Conservation (phyloP, 2,113 vertebrate genomes). For the Cyanistes caeruleus region DNA sequence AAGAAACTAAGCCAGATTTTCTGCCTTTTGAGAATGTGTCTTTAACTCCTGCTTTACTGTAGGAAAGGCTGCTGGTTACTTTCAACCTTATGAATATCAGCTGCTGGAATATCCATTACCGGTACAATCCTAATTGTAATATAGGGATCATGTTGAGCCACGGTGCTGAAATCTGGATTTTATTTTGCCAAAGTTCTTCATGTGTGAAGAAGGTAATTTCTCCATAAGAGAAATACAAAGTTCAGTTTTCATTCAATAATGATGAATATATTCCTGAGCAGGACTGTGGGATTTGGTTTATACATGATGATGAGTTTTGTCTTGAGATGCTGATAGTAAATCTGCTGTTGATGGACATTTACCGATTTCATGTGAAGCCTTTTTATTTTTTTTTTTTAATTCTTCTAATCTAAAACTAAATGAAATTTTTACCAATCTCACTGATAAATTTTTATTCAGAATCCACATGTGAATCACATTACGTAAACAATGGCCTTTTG, state of each 20-base stretch:
- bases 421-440: slow-evolving; percentile 58
- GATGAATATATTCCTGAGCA: neutral
- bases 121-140: neutral
- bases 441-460: slow-evolving; percentile 64
- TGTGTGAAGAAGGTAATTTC: neutral
- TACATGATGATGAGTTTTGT: slow-evolving; percentile 53
- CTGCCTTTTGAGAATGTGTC: neutral
- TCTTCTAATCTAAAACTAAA: slow-evolving; percentile 47
- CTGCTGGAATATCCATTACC: neutral
- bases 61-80: neutral
- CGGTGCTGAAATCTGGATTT: neutral
- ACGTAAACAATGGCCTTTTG: slow-evolving; percentile 68
- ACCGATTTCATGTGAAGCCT: neutral
- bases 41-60: neutral
- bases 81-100: neutral
- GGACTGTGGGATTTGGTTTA: neutral
- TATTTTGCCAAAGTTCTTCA: neutral
- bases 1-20: neutral
- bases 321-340: slow-evolving; percentile 26
- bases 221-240: neutral
- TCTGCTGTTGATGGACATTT: slow-evolving; percentile 21
- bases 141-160: neutral
- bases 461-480: slow-evolving; percentile 52
- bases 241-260: neutral
- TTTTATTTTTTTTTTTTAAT: neutral